Evolutionary conservation across 2,888 invertebrate species (phyloP).

Genomic region (Zygogramma bicolorata): DNA sequence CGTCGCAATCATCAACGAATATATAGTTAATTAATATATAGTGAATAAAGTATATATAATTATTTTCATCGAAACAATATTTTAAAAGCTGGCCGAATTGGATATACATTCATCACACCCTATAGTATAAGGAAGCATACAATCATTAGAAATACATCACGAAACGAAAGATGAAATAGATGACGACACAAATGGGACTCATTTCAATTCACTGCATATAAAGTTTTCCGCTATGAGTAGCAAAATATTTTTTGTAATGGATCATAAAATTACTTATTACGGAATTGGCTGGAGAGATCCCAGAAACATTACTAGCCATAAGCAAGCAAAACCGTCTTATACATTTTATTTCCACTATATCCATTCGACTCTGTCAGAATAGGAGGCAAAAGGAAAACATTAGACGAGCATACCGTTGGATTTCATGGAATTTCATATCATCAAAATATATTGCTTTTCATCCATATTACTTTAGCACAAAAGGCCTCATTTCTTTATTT

Average conservation of each 20-base stretch:
- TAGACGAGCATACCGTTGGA: conserved; percentile 14
- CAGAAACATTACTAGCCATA: conserved; percentile 34
- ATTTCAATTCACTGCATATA: conserved; percentile 61
- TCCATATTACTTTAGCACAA: conserved; percentile 17
- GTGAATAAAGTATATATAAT: too few species aligned
- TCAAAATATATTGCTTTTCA: conserved; percentile 28
- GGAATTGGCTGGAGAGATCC: conserved; percentile 38
- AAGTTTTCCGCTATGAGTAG: conserved; percentile 58
- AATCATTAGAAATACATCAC: conserved; percentile 35
- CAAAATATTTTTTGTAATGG: conserved; percentile 51
- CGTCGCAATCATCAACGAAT: too few species aligned
- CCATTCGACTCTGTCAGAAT: conserved; percentile 22
- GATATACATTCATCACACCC: too few species aligned
- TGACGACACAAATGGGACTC: conserved; percentile 60
- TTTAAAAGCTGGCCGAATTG: too few species aligned
- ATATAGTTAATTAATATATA: too few species aligned
- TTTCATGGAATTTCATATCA: conserved; percentile 27
- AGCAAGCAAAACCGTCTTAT: conserved; percentile 31
- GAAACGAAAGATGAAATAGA: conserved; percentile 57
- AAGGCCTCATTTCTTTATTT: background rate
- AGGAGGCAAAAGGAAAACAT: conserved; percentile 5
- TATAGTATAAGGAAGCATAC: too few species aligned
- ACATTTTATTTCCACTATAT: conserved; percentile 33
- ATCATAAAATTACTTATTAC: conserved; percentile 54
- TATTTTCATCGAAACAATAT: too few species aligned